These are phyloP conservation scores for Scaptomyza flava DNA, from an alignment of 2,888 invertebrate species.

Conservation along the genomic window DNA sequence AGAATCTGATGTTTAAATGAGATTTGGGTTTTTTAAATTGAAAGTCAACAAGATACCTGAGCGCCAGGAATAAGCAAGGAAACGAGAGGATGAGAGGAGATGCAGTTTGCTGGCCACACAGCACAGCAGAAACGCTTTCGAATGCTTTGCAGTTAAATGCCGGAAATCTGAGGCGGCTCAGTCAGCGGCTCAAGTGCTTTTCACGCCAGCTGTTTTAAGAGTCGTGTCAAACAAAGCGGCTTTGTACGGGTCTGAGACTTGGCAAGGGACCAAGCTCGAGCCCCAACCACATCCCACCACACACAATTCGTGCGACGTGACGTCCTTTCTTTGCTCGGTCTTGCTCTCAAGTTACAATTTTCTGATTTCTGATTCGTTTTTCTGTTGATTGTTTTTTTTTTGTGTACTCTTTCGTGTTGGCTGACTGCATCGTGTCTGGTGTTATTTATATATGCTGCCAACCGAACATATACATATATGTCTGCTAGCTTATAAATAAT, in stretches of 20 bases:
- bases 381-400: constrained; percentile 27
- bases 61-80: constrained; percentile 4
- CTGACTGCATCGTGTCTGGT: constrained; percentile 56
- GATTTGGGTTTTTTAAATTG: constrained; percentile 13
- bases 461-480: constrained; percentile 18
- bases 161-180: constrained; percentile 57
- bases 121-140: constrained; percentile 22
- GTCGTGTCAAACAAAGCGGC: constrained; percentile 68
- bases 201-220: constrained; percentile 56
- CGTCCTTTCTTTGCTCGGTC: constrained; percentile 53
- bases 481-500: constrained; percentile 66
- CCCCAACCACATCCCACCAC: not conserved
- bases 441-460: constrained; percentile 66
- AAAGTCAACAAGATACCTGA: constrained; percentile 42
- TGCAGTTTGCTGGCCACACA: constrained; percentile 26
- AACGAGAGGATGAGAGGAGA: constrained; percentile 2
- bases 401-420: constrained; percentile 23
- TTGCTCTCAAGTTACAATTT: constrained; percentile 69
- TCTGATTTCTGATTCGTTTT: constrained; percentile 66
- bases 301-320: constrained; percentile 51
- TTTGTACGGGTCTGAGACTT: constrained; percentile 46
- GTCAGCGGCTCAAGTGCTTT: constrained; percentile 68
- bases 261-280: not conserved
- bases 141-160: constrained; percentile 57
- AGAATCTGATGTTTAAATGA: constrained; percentile 18